Base-by-base conservation (phyloP, 1,140 invertebrate species). In the Uloborus diversus region DNA sequence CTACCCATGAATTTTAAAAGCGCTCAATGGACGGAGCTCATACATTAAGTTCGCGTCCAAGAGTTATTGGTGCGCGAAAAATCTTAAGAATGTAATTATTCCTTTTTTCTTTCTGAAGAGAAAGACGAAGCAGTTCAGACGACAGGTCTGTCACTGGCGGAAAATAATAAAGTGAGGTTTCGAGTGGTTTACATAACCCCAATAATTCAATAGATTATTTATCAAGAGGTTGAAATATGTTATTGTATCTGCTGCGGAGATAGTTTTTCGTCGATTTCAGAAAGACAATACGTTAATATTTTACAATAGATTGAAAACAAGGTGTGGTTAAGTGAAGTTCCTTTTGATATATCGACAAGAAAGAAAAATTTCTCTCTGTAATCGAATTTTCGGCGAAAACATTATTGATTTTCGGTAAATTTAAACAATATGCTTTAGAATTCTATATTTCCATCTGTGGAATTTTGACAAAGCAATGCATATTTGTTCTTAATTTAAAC, bases 181-280 rank as follows among this genome's bases (percentile, higher is more conserved):
- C 20, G 49, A 53, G 49, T 53, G 49, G 49, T 53, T 4, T 53
- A 53, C n/a, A n/a, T 53, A 53, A 53, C 49, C 49, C 20, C n/a
- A 53, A 53, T 53, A 53, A 53, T 20, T 53, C 49, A 53, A 53
- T 53, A n/a, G n/a, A 14, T 20, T 53, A 53, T 53, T 53, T 53
- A 53, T 53, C 49, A 53, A 53, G 17, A 20, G 49, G 5, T 5
- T 53, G 49, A 7, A 7, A 7, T n/a, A 14, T n/a, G 7, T 7
- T n/a, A 20, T 53, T 53, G n/a, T 53, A 17, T 53, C 49, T n/a
- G 49, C 49, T 20, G 9, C 37, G 37, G 9, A 13, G 37, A 42
- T 17, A 9, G 17, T 42, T 42, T 17, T 42, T 9, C 9, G 37
- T 42, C 37, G 37, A 42, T 42, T 42, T 42, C 17, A n/a, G n/a